Evolutionary conservation across 1,140 invertebrate species (phyloP).

Genomic region (Batillaria attramentaria): DNA sequence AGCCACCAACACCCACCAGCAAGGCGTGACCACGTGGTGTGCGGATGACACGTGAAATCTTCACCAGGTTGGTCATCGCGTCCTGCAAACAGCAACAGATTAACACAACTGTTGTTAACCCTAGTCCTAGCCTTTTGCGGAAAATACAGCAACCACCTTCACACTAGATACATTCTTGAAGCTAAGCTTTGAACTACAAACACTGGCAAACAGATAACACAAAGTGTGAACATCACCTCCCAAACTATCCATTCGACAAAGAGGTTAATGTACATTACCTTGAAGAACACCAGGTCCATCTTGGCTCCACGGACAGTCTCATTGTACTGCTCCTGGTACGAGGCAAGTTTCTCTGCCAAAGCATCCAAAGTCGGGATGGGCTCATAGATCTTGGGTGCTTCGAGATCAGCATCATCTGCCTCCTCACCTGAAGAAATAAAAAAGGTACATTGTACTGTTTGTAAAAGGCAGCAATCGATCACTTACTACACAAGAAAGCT

Average conservation of each 20-base stretch:
- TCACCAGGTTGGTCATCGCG: conserved; percentile 96
- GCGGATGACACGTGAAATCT: conserved; percentile 94
- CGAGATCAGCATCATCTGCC: conserved; percentile 88
- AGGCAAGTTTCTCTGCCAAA: conserved; percentile 86
- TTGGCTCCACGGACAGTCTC: conserved; percentile 95
- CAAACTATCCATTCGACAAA: neutral
- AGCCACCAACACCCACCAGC: conserved; percentile 95
- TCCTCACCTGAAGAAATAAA: conserved; percentile 81
- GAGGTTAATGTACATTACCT: conserved; percentile 66
- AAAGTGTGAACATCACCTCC: too few relatives aligned
- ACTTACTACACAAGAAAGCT: too few relatives aligned
- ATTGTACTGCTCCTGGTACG: conserved; percentile 95
- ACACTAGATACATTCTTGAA: too few relatives aligned
- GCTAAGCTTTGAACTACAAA: too few relatives aligned
- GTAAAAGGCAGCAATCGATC: too few relatives aligned
- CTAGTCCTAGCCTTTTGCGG: too few relatives aligned
- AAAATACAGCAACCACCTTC: too few relatives aligned
- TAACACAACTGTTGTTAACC: neutral
- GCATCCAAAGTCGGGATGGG: conserved; percentile 82
- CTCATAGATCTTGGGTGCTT: conserved; percentile 95
- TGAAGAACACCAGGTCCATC: conserved; percentile 99
- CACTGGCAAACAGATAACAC: too few relatives aligned
- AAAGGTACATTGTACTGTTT: too few relatives aligned
- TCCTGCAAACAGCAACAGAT: conserved; percentile 74
- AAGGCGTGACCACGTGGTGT: conserved; percentile 96